Percentiles rank a stretch among this genome's conserved stretches.
These are phyloP conservation scores for Dipodomys merriami DNA, from an alignment of 2,113 vertebrate genomes.

Conservation along the genomic window DNA sequence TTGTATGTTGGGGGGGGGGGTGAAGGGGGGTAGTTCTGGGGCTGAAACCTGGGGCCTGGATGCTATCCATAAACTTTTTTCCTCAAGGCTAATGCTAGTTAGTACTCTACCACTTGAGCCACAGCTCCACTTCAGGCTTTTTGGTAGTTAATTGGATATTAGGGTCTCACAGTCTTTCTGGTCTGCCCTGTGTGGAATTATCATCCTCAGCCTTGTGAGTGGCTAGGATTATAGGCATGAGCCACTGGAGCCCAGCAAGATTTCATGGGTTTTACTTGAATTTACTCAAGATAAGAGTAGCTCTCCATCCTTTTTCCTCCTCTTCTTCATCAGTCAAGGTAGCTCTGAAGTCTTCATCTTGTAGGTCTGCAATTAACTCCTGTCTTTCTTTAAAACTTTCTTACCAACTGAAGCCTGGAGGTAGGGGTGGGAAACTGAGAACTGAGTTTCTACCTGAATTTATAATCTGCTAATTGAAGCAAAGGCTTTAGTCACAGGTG, in stretches of 20 bases:
- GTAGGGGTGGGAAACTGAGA: neutral
- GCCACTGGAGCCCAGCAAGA: neutral
- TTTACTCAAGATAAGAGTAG: neutral
- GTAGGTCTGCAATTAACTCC: neutral
- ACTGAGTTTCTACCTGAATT: constrained; percentile 14
- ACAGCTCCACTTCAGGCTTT: too few relatives aligned
- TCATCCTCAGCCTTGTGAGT: too few relatives aligned
- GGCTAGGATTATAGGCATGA: too few relatives aligned
- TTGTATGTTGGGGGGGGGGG: too few relatives aligned
- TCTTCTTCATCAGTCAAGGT: neutral
- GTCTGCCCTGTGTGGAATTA: too few relatives aligned
- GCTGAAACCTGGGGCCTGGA: too few relatives aligned
- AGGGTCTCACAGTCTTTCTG: too few relatives aligned
- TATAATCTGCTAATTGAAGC: neutral
- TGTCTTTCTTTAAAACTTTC: constrained; percentile 19
- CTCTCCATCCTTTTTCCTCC: neutral
- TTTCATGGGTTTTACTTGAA: neutral
- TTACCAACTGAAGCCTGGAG: neutral
- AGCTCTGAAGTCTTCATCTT: neutral
- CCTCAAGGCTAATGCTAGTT: too few relatives aligned
- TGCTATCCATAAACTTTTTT: too few relatives aligned
- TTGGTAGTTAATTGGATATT: too few relatives aligned
- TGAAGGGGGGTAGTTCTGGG: too few relatives aligned
- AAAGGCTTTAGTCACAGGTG: constrained; percentile 61
- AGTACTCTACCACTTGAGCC: too few relatives aligned